These are phyloP conservation scores for Riptortus pedestris DNA, from an alignment of 1,140 invertebrate genomes.

Conservation along the genomic window DNA sequence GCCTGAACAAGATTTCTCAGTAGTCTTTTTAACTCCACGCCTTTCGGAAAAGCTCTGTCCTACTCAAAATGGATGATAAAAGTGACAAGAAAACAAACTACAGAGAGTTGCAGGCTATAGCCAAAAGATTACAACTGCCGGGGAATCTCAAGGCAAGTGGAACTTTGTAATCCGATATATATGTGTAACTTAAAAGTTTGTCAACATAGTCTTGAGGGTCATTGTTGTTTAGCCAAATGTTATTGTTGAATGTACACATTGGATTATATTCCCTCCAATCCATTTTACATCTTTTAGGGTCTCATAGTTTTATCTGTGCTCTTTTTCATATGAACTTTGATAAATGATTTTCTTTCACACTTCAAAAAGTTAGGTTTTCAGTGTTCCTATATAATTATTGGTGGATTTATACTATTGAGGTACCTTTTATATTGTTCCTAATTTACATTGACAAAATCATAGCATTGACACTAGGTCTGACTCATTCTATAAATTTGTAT, in stretches of 20 bases:
- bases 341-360: no score
- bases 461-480: neutral
- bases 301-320: neutral
- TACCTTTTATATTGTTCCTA: no score
- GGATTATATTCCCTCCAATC: neutral
- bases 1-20: no score
- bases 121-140: constrained; percentile 8
- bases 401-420: no score
- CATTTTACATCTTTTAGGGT: neutral
- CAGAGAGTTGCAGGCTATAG: constrained; percentile 17
- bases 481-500: neutral
- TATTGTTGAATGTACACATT: neutral
- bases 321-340: neutral
- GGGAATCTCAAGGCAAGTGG: constrained; percentile 16
- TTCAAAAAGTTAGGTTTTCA: no score
- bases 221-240: no score
- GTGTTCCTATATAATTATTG: no score
- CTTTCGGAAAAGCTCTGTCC: no score
- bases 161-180: neutral
- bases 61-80: constrained; percentile 2
- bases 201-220: no score
- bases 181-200: neutral
- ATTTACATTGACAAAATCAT: neutral
- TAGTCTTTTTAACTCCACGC: no score
- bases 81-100: constrained; percentile 4